Base-by-base conservation (phyloP, 2,113 vertebrate genomes). In the Prochilodus magdalenae region DNA sequence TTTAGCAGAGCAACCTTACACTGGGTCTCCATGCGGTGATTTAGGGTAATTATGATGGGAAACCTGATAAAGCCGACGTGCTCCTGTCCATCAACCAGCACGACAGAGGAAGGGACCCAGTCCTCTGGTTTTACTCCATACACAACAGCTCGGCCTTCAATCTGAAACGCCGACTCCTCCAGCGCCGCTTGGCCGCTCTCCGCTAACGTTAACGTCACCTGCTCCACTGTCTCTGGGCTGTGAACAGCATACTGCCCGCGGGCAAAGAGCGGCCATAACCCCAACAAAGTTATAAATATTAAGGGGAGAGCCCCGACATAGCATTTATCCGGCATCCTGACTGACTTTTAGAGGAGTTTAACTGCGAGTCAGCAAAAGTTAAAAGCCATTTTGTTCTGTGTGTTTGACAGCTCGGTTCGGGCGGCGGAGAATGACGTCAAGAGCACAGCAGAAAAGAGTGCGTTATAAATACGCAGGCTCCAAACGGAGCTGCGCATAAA, bases 51-150 rank as follows among this genome's bases (percentile, higher is more conserved):
- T 73, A 53, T 27, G 5, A 26, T n/a, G 22, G 27, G 8, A 93
- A 88, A 96, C 95, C 94, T 95, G 26, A 96, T 86, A 86, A 96
- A 96, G 63, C 94, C 95, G 86, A 95, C 92, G 70, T 96, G 93
- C 76, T 95, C 94, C 79, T 95, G 94, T 76, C 94, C 94, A 62
- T 95, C 95, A 67, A 96, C 93, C 14, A 95, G 87, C 83, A 96
- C 94, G 44, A 93, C 93, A 53, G 94, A 95, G 18, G 89, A 90
- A 44, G 93, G 91, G 80, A 94, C 93, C 95, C 95, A 96, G 85
- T 96, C 94, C 83, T 95, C 94, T 11, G 94, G 89, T 77, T 93
- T 93, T 79, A 95, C 91, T 8, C 95, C 95, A 0, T 93, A 92
- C 36, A 96, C 95, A 47, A 94, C 91, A 0, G 94, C 95, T 67